phyloP scores from a whole-genome alignment of 2,797 vertebrate species.

The Gymnodraco acuticeps region DNA sequence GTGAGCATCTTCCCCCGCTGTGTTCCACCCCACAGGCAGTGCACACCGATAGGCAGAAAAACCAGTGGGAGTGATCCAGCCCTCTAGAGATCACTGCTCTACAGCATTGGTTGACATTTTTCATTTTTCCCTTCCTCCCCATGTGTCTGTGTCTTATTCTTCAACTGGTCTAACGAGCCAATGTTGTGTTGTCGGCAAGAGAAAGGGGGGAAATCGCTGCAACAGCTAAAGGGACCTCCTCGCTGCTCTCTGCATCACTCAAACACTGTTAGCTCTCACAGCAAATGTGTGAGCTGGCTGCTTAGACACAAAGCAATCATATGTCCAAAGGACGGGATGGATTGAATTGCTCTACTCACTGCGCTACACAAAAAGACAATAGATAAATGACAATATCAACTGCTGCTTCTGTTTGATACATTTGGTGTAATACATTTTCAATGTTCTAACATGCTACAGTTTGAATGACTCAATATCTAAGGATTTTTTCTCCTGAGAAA shows the following conservation, averaged over 20 bases:
- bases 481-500: neutral
- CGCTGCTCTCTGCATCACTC: constrained; percentile 70
- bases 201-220: constrained; percentile 46
- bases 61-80: constrained; percentile 83
- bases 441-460: constrained; percentile 12
- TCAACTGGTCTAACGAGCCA: constrained; percentile 56
- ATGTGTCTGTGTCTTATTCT: constrained; percentile 62
- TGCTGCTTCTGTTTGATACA: neutral
- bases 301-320: constrained; percentile 26
- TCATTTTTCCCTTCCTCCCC: constrained; percentile 62
- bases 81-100: constrained; percentile 71
- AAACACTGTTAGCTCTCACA: constrained; percentile 44
- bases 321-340: constrained; percentile 7
- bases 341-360: constrained; percentile 19
- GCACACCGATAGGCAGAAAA: constrained; percentile 73
- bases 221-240: constrained; percentile 61
- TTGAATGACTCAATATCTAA: constrained; percentile 19
- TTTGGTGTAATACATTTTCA: neutral
- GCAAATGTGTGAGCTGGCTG: constrained; percentile 47
- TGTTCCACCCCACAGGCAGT: constrained; percentile 68
- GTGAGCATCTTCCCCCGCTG: constrained; percentile 75
- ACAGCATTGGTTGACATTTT: constrained; percentile 77
- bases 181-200: constrained; percentile 48
- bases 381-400: neutral
- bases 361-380: neutral